Base-by-base conservation (phyloP, 2,113 vertebrate genomes). In the Caranx ignobilis region DNA sequence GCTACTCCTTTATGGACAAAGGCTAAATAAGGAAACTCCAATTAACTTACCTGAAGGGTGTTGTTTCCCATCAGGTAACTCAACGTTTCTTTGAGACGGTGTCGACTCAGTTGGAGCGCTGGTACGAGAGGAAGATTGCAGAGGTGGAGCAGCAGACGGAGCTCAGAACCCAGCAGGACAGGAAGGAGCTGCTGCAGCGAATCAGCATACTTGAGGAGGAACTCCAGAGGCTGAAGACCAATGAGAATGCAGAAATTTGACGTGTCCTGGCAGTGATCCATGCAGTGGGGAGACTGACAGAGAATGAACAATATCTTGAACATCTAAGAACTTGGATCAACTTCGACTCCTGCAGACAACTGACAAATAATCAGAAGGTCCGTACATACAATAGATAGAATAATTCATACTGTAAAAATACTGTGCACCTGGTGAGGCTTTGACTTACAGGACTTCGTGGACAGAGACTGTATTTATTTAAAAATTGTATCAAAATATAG, bases 61-160 rank as follows among this genome's bases (percentile, higher is more conserved):
- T 18, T 31, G 13, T 69, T 13, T 12, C 0, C 16, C n/a, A 9
- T 45, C 67, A 92, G 92, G 92, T 97, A 31, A 97, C 97, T 0
- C 96, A 97, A 89, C 96, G 94, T 63, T 98, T 98, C 88, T 97
- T 98, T n/a, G 96, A 97, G 88, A 96, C 96, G 0, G 96, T 98
- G 39, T 96, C 97, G 9, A 92, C 94, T 0, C 97, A 98, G 92
- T 93, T 98, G 96, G 97, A 98, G 88, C 95, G 94, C 67, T 98
- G 97, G 97, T 98, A 98, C 0, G 94, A 96, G 41, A 94, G 96
- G 63, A 98, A 97, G 93, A 94, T 97, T 16, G 92, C 94, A 57
- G 96, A 97, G 89, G 95, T 96, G 16, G 94, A 94, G 78, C 92
- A 89, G 79, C 95, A 97, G 84, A 95, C 95, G 0, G 95, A 94